phyloP scores from a whole-genome alignment of 2,888 invertebrate genomes.

The Suillia variegata region DNA sequence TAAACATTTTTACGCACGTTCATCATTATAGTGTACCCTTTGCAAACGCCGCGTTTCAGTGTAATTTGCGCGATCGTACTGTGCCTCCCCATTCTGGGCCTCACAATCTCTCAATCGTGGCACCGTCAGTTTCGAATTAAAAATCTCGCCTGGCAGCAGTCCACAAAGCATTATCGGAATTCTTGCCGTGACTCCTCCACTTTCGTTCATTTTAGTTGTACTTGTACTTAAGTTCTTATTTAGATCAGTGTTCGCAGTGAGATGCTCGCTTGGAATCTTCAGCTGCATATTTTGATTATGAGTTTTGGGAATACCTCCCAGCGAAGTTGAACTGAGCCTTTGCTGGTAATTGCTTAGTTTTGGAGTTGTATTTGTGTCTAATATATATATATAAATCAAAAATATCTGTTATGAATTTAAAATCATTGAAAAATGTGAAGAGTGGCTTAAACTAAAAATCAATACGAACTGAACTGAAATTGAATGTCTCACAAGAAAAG shows the following conservation, averaged over 20 bases:
- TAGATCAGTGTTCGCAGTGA: too few relatives aligned
- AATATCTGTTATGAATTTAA: background rate
- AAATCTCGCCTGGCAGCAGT: slow-evolving; percentile 58
- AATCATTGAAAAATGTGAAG: too few relatives aligned
- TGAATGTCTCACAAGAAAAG: too few relatives aligned
- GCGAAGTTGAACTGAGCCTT: background rate
- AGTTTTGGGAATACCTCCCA: background rate
- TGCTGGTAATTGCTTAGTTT: slow-evolving; percentile 11
- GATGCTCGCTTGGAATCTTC: slow-evolving; percentile 18
- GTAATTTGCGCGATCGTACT: slow-evolving; percentile 3
- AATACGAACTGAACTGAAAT: too few relatives aligned
- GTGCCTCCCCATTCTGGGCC: slow-evolving; percentile 28
- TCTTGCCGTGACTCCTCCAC: slow-evolving; percentile 54
- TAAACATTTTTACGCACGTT: too few relatives aligned
- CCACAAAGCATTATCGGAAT: slow-evolving; percentile 63
- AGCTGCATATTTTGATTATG: slow-evolving; percentile 20
- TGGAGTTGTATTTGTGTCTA: background rate
- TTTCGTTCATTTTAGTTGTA: slow-evolving; percentile 24
- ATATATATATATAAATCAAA: background rate
- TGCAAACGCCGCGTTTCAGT: slow-evolving; percentile 22
- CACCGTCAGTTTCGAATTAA: slow-evolving; percentile 46
- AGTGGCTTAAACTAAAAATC: too few relatives aligned
- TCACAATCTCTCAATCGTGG: slow-evolving; percentile 35
- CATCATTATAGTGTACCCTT: too few relatives aligned
- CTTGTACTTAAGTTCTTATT: too few relatives aligned